phyloP scores from a whole-genome alignment of 2,113 vertebrate species.

The Glaucomys volans region DNA sequence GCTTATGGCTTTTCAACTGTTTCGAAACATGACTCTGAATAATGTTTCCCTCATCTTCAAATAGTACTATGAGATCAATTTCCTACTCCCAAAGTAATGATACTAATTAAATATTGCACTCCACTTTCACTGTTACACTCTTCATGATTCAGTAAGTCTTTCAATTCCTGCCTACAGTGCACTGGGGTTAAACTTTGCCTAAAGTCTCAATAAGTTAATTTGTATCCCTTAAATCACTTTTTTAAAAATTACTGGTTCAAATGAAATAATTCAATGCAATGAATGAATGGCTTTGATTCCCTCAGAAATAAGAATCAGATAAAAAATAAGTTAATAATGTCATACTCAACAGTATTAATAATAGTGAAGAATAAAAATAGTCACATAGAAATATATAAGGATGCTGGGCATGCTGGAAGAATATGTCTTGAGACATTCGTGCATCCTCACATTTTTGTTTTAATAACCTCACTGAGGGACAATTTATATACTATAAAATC shows the following conservation, averaged over 20 bases:
- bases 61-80: neutral
- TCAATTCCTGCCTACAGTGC: neutral
- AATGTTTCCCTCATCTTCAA: neutral
- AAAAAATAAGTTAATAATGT: conserved; percentile 14
- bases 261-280: neutral
- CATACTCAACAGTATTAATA: neutral
- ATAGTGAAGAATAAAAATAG: neutral
- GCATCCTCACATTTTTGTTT: conserved; percentile 10
- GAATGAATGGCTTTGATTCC: neutral
- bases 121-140: neutral
- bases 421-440: neutral
- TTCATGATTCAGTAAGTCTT: neutral
- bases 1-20: neutral
- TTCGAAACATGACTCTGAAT: neutral
- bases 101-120: neutral
- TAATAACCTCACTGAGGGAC: neutral
- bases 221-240: neutral
- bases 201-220: neutral
- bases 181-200: neutral
- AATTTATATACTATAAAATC: neutral
- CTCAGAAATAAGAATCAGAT: neutral
- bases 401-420: neutral
- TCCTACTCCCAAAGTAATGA: neutral
- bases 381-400: neutral
- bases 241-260: neutral